phyloP scores from a whole-genome alignment of 2,797 vertebrate species.

The Propithecus deckenii region DNA sequence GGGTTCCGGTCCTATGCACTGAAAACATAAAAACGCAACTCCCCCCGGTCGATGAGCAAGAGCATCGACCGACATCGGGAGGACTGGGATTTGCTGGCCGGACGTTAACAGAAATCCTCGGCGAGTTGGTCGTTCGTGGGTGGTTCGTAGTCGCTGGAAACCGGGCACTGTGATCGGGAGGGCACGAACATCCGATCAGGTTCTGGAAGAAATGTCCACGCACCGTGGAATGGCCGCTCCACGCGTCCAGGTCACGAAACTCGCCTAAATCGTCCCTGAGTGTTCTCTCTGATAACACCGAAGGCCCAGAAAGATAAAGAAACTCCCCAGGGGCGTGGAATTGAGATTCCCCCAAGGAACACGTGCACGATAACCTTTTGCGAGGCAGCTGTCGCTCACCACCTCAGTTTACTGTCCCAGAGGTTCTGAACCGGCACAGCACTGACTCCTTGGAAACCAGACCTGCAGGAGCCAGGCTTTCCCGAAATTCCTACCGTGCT shows the following conservation, averaged over 20 bases:
- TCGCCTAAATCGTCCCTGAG: background rate
- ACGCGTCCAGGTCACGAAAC: background rate
- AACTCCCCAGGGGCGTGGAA: background rate
- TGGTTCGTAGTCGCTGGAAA: no score
- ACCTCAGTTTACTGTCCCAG: rapidly evolving
- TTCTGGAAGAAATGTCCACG: background rate
- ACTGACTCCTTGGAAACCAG: background rate
- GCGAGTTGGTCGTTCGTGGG: no score
- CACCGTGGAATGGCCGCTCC: background rate
- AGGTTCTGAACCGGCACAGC: background rate
- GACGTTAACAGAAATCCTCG: no score
- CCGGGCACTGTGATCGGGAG: no score
- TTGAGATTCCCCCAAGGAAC: background rate
- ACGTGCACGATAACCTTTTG: background rate
- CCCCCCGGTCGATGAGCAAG: no score
- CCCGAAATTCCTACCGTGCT: background rate
- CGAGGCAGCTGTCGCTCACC: background rate
- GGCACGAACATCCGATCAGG: background rate
- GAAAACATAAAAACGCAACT: no score
- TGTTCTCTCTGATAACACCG: background rate
- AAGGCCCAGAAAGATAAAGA: background rate
- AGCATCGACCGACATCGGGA: no score
- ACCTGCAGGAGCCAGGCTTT: rapidly evolving
- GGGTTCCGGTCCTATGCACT: no score
- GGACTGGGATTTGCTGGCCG: no score